Base-by-base conservation (phyloP, 2,888 invertebrate species). In the Erannis defoliaria region DNA sequence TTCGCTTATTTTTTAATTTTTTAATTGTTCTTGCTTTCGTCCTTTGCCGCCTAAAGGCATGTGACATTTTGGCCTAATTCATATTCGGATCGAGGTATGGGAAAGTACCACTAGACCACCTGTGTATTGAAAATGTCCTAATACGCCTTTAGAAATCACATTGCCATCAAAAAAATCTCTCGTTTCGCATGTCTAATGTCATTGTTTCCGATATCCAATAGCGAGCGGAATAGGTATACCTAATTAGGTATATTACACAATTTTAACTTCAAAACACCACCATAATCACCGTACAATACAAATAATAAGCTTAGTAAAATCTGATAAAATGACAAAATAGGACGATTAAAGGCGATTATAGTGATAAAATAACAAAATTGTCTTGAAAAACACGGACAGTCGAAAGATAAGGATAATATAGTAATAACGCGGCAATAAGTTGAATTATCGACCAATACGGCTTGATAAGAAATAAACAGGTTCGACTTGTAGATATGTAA, bases 261-360 rank as follows among this genome's bases (percentile, higher is more conserved):
- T 42, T 45, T 45, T 16, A 26, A 14, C 18, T 46, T 8, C n/a
- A 31, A 46, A 45, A 45, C 43, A 45, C 31, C 46, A 46, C n/a
- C 18, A 19, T 46, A 46, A 16, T 45, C 43, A 26, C 0, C 45
- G 4, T 40, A 14, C 29, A 50, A 43, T 29, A 55, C 46, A 33
- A 43, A 29, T 40, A 49, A 54, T 40, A 49, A 54, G 42, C 45
- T 43, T 31, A 29, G 31, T 16, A 19, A 55, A 50, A 53, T 58
- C 43, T 40, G 50, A 56, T 64, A 55, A 63, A 35, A 35, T 35
- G 48, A 62, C 55, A 53, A 61, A 65, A 54, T 58, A 48, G 60
- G 46, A 64, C 43, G 54, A 59, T 49, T 61, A 50, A 51, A 14
- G 26, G 26, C 38, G 50, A 50, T 50, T 50, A 46, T 18, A 21